Evolutionary conservation across 2,113 vertebrate species (phyloP), one percentile per base, ranked within the genome.

Genomic region (Silurus meridionalis): DNA sequence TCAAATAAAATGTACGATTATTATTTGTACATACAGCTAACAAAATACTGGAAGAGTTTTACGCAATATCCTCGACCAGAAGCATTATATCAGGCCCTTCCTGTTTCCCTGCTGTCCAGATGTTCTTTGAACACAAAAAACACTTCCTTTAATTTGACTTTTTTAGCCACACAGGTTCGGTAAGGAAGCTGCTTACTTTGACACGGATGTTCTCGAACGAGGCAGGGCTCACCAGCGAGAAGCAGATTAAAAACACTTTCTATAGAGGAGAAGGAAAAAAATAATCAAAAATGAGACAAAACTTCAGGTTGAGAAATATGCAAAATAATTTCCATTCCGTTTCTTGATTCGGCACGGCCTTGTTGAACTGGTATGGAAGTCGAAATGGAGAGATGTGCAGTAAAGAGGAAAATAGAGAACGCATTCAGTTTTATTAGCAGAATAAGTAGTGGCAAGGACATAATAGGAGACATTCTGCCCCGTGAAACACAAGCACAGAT

Each of bases 171-270:
- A 14, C 14, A 63, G 8, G 25, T 13, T 21, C 8, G 53, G 60
- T 14, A 21, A 50, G 28, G n/a, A 37, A 78, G 53, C n/a, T 1
- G 7, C 93, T 94, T 85, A 99, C 98, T 96, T 99, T 99, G 88
- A 97, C 97, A 87, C 97, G 97, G 92, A 99, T 97, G 86, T 99
- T 99, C 95, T 99, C 98, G 92, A 99, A 99, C 60, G 98, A 99
- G 21, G 97, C 97, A 7, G 98, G 98, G 90, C 98, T 99, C 94
- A 99, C 98, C 0, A 99, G 96, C 74, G 98, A 99, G 91, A 99
- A 99, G 94, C 98, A 99, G 92, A 99, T 98, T 94, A 99, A 94
- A 94, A 99, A 99, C 7, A 99, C 98, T 79, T 99, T 97, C 98
- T 99, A 87, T 2, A 92, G 90, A 85, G 53, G 72, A 7, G 83